Conservation (phyloP, 1,140 invertebrate genomes). For the Euwallacea similis region DNA sequence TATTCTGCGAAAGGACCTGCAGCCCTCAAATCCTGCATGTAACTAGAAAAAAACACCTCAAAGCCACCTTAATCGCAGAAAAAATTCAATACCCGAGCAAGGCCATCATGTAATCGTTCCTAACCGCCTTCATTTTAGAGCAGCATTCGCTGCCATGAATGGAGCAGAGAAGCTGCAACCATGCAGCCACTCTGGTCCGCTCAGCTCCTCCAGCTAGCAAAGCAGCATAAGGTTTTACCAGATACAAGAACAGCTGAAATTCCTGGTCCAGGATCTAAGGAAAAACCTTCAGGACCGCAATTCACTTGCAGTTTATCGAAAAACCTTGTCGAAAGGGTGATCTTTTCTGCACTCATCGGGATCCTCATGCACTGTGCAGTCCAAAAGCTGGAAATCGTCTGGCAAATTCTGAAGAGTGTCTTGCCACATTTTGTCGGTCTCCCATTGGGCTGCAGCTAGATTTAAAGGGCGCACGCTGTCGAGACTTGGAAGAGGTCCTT, state of each 20-base stretch:
- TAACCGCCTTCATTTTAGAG: conserved; percentile 54
- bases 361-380: conserved; percentile 47
- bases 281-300: not conserved
- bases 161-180: conserved; percentile 54
- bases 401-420: conserved; percentile 47
- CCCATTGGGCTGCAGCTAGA: conserved; percentile 49
- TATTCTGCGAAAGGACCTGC: conserved; percentile 55
- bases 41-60: conserved; percentile 39
- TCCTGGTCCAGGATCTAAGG: conserved; percentile 54
- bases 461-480: conserved; percentile 28
- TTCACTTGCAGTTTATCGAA: not conserved
- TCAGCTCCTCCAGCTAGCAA: conserved; percentile 49
- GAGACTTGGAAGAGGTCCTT: conserved; percentile 46
- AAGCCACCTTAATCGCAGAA: too few relatives aligned
- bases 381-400: conserved; percentile 46
- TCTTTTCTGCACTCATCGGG: conserved; percentile 45
- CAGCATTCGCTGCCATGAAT: conserved; percentile 50
- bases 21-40: conserved; percentile 47
- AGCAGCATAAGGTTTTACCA: conserved; percentile 52
- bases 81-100: conserved; percentile 48
- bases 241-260: conserved; percentile 54
- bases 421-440: conserved; percentile 49
- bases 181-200: conserved; percentile 51
- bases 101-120: conserved; percentile 57
- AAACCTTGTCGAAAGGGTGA: conserved; percentile 48